phyloP scores from a whole-genome alignment of 92 coral and sea anemone genomes.

The Anthopleura xanthogrammica region DNA sequence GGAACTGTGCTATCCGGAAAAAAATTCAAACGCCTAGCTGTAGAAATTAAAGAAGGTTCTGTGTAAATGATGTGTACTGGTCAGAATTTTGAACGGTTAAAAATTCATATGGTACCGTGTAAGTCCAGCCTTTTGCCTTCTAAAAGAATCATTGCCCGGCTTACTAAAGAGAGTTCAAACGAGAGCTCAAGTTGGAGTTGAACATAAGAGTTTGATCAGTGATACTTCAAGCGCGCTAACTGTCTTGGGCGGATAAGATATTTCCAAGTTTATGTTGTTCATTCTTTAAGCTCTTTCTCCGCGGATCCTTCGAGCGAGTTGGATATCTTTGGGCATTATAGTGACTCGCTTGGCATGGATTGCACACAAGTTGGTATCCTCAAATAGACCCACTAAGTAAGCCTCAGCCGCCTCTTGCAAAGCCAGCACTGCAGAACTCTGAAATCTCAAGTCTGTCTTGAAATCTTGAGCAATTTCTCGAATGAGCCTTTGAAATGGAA shows the following conservation, averaged over 20 bases:
- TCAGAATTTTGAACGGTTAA: no score
- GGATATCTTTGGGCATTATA: conserved; percentile 91
- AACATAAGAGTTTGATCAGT: no score
- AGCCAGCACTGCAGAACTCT: conserved; percentile 83
- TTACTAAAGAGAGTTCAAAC: no score
- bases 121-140: no score
- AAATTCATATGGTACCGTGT: no score
- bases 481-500: conserved; percentile 76
- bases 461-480: conserved; percentile 89
- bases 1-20: no score
- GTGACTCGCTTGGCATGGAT: conserved; percentile 92
- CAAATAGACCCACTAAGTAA: conserved; percentile 84
- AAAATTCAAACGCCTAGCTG: no score
- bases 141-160: no score
- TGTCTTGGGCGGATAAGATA: neutral
- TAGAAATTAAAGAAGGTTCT: no score
- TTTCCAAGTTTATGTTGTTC: neutral
- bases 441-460: conserved; percentile 87
- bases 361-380: conserved; percentile 92
- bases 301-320: conserved; percentile 85
- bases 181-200: no score
- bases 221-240: neutral
- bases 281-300: conserved; percentile 80
- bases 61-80: no score
- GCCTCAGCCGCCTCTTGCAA: conserved; percentile 92